Evolutionary conservation across 2,797 vertebrate species (phyloP).

Genomic region (Chaetodon trifasciatus): DNA sequence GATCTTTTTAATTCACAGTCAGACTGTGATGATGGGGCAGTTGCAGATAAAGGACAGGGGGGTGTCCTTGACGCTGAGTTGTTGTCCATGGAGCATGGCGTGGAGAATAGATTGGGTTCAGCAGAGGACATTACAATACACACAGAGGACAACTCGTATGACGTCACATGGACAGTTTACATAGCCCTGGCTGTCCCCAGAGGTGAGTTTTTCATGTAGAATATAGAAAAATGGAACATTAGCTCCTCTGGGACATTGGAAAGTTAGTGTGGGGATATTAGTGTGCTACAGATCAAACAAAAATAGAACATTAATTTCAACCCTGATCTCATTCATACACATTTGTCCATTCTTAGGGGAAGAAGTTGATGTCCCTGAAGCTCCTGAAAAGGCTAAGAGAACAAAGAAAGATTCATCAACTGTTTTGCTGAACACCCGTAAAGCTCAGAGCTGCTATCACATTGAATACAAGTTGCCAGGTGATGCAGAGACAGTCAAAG

Average conservation of each 20-base stretch:
- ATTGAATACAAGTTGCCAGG: slow-evolving; percentile 88
- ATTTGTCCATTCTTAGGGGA: slow-evolving; percentile 58
- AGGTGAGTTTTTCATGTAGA: slow-evolving; percentile 61
- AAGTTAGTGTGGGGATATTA: neutral
- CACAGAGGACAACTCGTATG: slow-evolving; percentile 53
- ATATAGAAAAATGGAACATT: neutral
- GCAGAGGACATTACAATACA: slow-evolving; percentile 10
- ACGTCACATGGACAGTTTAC: slow-evolving; percentile 75
- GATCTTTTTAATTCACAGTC: slow-evolving; percentile 4
- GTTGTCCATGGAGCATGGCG: slow-evolving; percentile 9
- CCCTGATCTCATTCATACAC: slow-evolving; percentile 1
- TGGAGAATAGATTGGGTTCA: slow-evolving; percentile 41
- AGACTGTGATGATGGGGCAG: neutral
- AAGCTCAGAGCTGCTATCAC: slow-evolving; percentile 82
- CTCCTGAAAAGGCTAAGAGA: slow-evolving; percentile 49
- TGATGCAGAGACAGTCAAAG: slow-evolving; percentile 76
- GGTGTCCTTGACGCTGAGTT: slow-evolving; percentile 11
- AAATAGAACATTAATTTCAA: neutral
- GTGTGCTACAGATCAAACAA: neutral
- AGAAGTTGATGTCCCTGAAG: slow-evolving; percentile 49
- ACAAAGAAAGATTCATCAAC: slow-evolving; percentile 24
- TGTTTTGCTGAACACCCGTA: slow-evolving; percentile 42
- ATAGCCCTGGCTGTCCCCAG: slow-evolving; percentile 75
- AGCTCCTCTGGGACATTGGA: neutral
- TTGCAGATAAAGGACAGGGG: slow-evolving; percentile 20